phyloP scores from a whole-genome alignment of 2,797 vertebrate genomes.

The Agapornis canus region DNA sequence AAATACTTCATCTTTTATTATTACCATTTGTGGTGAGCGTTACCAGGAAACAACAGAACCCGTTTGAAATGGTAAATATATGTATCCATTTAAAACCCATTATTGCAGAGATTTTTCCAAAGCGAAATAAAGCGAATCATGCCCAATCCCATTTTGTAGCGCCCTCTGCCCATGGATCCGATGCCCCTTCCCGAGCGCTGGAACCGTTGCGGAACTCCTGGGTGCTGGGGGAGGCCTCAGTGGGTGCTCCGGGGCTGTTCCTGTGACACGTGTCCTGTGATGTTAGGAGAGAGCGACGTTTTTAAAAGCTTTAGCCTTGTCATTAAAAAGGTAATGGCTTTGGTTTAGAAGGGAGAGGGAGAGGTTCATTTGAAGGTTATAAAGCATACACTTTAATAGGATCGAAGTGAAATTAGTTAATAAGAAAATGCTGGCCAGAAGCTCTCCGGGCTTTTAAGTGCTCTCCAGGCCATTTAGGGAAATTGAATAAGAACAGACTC shows the following conservation, averaged over 20 bases:
- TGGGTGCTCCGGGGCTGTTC: background rate
- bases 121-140: constrained; percentile 7
- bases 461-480: constrained; percentile 69
- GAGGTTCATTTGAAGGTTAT: constrained; percentile 71
- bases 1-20: constrained; percentile 69
- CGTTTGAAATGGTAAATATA: constrained; percentile 59
- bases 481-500: constrained; percentile 53
- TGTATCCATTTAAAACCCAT: constrained; percentile 67
- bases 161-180: constrained; percentile 24
- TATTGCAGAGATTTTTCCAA: constrained; percentile 39
- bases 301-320: background rate
- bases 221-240: background rate
- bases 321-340: constrained; percentile 49
- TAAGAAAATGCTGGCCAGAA: constrained; percentile 68
- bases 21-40: constrained; percentile 62
- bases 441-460: constrained; percentile 70
- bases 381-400: constrained; percentile 69
- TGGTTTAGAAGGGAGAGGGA: constrained; percentile 29
- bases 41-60: constrained; percentile 63
- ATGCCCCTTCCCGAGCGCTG: background rate
- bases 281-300: background rate
- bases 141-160: constrained; percentile 6
- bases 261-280: background rate
- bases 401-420: constrained; percentile 76
- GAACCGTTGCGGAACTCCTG: background rate